Conservation (phyloP, 2,888 invertebrate genomes). For the Lasioglossum pauxillum region DNA sequence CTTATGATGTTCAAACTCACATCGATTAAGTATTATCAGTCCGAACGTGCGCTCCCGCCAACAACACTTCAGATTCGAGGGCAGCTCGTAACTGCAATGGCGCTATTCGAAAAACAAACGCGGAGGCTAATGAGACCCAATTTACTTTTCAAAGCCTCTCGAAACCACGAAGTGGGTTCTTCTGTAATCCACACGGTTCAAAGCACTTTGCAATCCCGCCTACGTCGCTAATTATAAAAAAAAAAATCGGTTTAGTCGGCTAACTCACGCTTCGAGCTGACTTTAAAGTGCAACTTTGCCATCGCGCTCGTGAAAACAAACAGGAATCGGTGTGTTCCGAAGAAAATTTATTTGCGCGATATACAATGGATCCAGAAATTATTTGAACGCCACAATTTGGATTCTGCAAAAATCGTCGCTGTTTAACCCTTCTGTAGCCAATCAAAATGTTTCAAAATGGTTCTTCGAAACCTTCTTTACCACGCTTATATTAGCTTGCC, state of each 20-base stretch:
- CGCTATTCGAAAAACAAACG: slow-evolving; percentile 11
- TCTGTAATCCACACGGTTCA: slow-evolving; percentile 29
- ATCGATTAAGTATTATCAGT: neutral
- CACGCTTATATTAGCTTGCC: too few relatives aligned
- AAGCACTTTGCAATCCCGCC: slow-evolving; percentile 15
- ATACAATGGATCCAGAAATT: neutral
- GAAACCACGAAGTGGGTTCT: slow-evolving; percentile 17
- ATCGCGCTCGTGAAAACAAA: neutral
- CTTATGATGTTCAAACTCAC: neutral
- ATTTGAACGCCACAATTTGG: neutral
- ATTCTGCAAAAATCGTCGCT: neutral
- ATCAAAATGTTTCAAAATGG: too few relatives aligned
- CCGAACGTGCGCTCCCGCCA: neutral
- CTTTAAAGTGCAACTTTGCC: neutral
- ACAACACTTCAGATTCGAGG: slow-evolving; percentile 9
- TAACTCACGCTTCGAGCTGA: neutral
- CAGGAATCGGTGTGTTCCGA: neutral
- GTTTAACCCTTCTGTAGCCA: neutral
- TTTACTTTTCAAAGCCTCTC: slow-evolving; percentile 32
- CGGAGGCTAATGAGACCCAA: slow-evolving; percentile 31
- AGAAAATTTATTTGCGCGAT: neutral
- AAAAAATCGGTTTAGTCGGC: slow-evolving; percentile 21
- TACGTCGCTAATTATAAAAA: slow-evolving; percentile 23
- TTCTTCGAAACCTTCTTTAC: too few relatives aligned
- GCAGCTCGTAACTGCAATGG: slow-evolving; percentile 14